Conservation (phyloP, 2,888 invertebrate genomes). For the Apotomis turbidana region DNA sequence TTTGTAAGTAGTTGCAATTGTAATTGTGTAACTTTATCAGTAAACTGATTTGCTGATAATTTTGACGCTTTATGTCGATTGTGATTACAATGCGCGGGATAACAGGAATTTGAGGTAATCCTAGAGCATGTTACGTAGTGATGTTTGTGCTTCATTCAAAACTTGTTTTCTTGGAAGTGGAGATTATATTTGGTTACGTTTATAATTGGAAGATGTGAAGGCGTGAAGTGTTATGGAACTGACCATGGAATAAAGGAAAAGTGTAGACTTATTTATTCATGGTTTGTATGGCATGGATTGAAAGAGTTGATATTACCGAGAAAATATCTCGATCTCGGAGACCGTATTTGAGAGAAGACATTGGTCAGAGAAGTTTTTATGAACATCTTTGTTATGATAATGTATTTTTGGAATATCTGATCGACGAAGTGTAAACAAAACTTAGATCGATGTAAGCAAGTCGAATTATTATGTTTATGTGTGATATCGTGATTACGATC, state of each 20-base stretch:
- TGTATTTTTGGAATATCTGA: too few relatives aligned
- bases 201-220: conserved; percentile 30
- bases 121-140: conserved; percentile 19
- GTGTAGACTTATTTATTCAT: conserved; percentile 5
- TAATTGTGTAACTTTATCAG: conserved; percentile 38
- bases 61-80: conserved; percentile 24
- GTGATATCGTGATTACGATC: too few relatives aligned
- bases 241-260: background rate
- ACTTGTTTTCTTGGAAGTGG: conserved; percentile 35
- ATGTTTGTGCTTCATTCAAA: conserved; percentile 31
- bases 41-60: conserved; percentile 31
- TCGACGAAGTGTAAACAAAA: too few relatives aligned
- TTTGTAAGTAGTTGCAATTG: conserved; percentile 11
- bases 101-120: conserved; percentile 27
- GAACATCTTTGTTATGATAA: background rate
- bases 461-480: too few relatives aligned
- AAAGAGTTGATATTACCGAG: conserved; percentile 5
- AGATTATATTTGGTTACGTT: conserved; percentile 23
- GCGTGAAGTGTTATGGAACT: conserved; percentile 35
- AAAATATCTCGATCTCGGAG: background rate
- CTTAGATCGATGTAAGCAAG: too few relatives aligned
- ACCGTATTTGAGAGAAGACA: background rate
- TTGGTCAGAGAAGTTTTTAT: background rate
- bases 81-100: conserved; percentile 14
- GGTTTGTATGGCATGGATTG: background rate